Base-by-base conservation (phyloP, 2,888 invertebrate species). In the Apamea anceps region DNA sequence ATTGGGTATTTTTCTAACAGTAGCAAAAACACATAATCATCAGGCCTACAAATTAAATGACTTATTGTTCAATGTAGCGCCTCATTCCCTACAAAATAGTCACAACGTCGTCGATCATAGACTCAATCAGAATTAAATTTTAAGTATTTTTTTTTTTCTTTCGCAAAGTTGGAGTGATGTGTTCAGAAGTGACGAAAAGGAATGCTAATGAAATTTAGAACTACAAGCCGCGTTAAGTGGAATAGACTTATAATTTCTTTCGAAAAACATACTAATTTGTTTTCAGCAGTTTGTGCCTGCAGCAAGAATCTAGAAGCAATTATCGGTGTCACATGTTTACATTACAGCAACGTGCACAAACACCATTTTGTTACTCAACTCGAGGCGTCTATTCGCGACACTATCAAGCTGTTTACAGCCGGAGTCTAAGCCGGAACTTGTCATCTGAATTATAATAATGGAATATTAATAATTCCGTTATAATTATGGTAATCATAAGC, bases 61-160 rank as follows among this genome's bases (percentile, higher is more conserved):
- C 45, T 57, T 57, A 60, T 68, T 51, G 2, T 48, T 54, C 13
- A 48, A 62, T 32, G 32, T 42, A 18, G 65, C 60, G 21, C 12
- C 37, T 76, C 48, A 71, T 42, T 25, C 54, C 32, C 25, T 71
- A 71, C 8, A 67, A 54, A 66, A 66, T 66, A 76, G 25, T 82
- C 60, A 62, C 71, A 82, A 77, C 45, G 7, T 54, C 18, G n/a
- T 37, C 60, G 21, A 21, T 71, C 18, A 71, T 71, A 51, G 54
- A 71, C 54, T 66, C 42, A 48, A 62, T 45, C 62, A 25, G n/a
- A 37, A 70, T 42, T 76, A 57, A 48, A 28, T 78, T 75, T 12
- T 68, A 25, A 13, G 3, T 37, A 18, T 37, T 37, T 37, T 37
- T 63, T 18, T 12, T 0, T 45, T 57, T 42, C 15, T 74, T 60